phyloP scores from a whole-genome alignment of 2,113 vertebrate species.

The Paramisgurnus dabryanus region DNA sequence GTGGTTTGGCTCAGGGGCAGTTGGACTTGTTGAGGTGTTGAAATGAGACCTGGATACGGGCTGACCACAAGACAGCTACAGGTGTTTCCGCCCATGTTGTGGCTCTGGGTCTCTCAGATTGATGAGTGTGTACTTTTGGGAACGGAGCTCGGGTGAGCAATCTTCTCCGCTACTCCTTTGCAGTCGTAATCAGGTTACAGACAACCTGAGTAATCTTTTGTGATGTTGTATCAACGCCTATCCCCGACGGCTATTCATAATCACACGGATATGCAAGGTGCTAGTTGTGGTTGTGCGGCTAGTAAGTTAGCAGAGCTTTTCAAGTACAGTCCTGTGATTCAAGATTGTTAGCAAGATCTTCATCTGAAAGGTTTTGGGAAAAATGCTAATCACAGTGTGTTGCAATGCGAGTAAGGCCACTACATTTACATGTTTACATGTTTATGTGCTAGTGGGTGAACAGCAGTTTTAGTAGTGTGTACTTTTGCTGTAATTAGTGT shows the following conservation, averaged over 20 bases:
- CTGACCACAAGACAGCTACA: constrained; percentile 23
- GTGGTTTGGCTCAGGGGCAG: constrained; percentile 1
- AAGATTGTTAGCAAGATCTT: no score
- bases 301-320: neutral
- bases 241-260: neutral
- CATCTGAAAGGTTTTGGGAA: constrained; percentile 11
- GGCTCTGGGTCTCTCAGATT: neutral
- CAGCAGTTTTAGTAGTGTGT: constrained; percentile 17
- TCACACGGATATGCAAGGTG: neutral
- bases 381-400: constrained; percentile 11
- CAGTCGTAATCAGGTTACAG: constrained; percentile 15
- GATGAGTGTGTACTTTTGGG: neutral
- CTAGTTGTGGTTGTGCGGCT: neutral
- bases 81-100: constrained; percentile 16
- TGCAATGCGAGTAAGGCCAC: neutral
- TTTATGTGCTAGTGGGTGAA: constrained; percentile 17
- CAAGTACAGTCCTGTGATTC: no score
- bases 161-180: neutral
- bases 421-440: neutral
- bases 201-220: constrained; percentile 17
- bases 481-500: constrained; percentile 25
- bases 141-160: neutral
- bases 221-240: neutral
- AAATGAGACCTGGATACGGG: constrained; percentile 33
- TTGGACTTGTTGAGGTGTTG: constrained; percentile 22